Evolutionary conservation across 30 jellyfish, hydroid and myxozoan species (phyloP), one percentile per base, ranked within the genome.

Genomic region (Nemopilema nomurai): DNA sequence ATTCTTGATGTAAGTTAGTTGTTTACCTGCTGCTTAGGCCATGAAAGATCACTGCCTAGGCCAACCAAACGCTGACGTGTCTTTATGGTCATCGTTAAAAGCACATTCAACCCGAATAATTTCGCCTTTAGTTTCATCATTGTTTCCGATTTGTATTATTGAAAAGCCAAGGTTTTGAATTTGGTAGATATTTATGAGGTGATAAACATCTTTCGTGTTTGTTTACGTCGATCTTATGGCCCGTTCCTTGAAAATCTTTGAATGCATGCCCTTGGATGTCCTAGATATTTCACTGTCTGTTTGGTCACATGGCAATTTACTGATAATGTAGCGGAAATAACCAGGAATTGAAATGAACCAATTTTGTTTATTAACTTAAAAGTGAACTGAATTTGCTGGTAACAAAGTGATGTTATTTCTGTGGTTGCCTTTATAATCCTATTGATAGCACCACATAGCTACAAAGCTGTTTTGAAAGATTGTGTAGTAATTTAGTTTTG

Each of bases 21-120:
- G 31, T 49, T 29, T 53, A 13, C 62, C 21, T 27, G 72, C 20
- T 51, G 26, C 19, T 23, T 33, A 52, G 52, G 83, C 76, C 75
- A 7, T 41, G 74, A 4, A n/a, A 23, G 80, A 28, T 77, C 18
- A 8, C 27, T 68, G 63, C 29, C 67, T 69, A 49, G 76, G 76
- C 78, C 41, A 57, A 28, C 24, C 64, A 64, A 79, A 62, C 50
- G 85, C 71, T 76, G 85, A 76, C 85, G 85, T 76, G 85, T 76
- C 85, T 51, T n/a, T 41, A 16, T 21, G 23, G 33, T 67, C 22
- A 26, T 1, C 76, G 30, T 32, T 32, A 23, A 0, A 22, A 22
- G 4, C n/a, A 67, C 33, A 4, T 67, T 67, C 18, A 9, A 29
- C 7, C 33, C 32, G 20, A 18, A n/a, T 67, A 1, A 17, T 1